These are phyloP conservation scores for Campylorhamphus procurvoides DNA, from an alignment of 2,113 vertebrate species.

Conservation along the genomic window DNA sequence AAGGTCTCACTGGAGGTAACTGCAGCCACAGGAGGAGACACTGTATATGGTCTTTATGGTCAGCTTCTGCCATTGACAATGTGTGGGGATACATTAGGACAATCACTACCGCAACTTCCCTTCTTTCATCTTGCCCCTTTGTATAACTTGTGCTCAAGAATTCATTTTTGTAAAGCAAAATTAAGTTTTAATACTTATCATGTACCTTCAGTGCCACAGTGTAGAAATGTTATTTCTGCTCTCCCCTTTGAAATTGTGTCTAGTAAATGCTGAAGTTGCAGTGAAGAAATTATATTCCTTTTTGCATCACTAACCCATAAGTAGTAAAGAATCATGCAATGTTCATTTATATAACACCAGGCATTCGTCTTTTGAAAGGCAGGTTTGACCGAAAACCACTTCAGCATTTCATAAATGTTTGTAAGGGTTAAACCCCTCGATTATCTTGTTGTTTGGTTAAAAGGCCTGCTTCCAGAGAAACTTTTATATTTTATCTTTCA, in stretches of 20 bases:
- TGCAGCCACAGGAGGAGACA: neutral
- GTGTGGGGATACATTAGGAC: too few species aligned
- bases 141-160: neutral
- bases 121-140: neutral
- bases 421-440: neutral
- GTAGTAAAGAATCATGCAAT: neutral
- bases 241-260: neutral
- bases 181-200: neutral
- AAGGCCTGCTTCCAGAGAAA: neutral
- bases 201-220: neutral
- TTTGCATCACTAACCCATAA: neutral
- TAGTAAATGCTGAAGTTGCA: neutral
- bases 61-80: neutral
- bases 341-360: neutral
- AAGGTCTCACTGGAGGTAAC: neutral
- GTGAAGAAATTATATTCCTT: neutral
- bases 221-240: neutral
- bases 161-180: neutral
- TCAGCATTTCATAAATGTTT: neutral
- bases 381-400: neutral
- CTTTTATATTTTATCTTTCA: neutral
- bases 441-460: neutral
- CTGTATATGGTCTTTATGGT: fast-evolving
- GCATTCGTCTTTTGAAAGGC: neutral
- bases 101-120: fast-evolving